Evolutionary conservation across 2,113 vertebrate genomes (phyloP).

Genomic region (Ctenodactylus gundi): DNA sequence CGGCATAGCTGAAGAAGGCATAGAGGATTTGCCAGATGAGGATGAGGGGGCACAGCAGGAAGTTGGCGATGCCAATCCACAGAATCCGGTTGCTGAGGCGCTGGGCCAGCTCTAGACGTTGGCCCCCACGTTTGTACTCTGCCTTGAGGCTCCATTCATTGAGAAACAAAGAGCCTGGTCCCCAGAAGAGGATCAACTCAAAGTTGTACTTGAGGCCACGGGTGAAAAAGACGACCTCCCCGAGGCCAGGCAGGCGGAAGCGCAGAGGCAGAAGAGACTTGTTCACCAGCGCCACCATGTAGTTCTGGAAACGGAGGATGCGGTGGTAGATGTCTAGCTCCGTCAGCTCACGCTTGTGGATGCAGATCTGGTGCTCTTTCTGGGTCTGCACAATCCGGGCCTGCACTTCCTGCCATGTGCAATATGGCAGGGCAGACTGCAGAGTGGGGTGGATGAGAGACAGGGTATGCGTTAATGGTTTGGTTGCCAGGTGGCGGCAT

Average conservation of each 20-base stretch:
- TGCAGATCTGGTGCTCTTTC: slow-evolving; percentile 99
- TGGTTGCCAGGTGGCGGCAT: neutral
- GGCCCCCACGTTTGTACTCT: slow-evolving; percentile 95
- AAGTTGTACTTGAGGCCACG: slow-evolving; percentile 99
- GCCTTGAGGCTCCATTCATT: slow-evolving; percentile 97
- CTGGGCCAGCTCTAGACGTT: slow-evolving; percentile 94
- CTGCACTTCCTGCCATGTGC: slow-evolving; percentile 98
- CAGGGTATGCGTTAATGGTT: neutral
- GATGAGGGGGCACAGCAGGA: slow-evolving; percentile 96
- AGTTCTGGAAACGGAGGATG: slow-evolving; percentile 99
- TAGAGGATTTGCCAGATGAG: slow-evolving; percentile 99
- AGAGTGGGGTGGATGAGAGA: neutral
- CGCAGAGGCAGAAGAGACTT: slow-evolving; percentile 96
- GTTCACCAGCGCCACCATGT: slow-evolving; percentile 99
- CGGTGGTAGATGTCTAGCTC: slow-evolving; percentile 98
- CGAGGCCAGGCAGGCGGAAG: slow-evolving; percentile 91
- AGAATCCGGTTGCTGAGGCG: slow-evolving; percentile 95
- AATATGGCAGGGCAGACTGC: slow-evolving; percentile 95
- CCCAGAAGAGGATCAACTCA: slow-evolving; percentile 99
- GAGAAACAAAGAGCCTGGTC: slow-evolving; percentile 95
- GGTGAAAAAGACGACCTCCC: slow-evolving; percentile 93
- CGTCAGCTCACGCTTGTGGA: slow-evolving; percentile 96
- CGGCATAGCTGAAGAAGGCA: slow-evolving; percentile 98
- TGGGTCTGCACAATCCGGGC: slow-evolving; percentile 97
- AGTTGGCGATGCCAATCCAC: slow-evolving; percentile 98